Evolutionary conservation across 2,113 vertebrate species (phyloP).

Genomic region (Rhipidura dahli): DNA sequence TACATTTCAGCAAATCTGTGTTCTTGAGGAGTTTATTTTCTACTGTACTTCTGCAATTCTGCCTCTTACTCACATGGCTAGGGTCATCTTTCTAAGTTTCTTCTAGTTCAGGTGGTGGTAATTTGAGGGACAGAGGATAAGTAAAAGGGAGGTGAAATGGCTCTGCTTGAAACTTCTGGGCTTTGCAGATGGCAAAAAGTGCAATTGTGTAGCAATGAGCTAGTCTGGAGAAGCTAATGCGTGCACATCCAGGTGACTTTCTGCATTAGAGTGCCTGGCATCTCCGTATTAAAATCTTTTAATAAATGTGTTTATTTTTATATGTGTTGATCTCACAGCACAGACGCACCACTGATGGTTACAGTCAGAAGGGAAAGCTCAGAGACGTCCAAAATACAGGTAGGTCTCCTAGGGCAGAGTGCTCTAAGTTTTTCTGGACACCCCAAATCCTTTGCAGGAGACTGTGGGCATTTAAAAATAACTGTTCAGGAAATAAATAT

Average conservation of each 20-base stretch:
- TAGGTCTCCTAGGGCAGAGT: background rate
- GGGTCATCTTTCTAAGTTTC: background rate
- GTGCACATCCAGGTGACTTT: background rate
- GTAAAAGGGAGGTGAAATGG: background rate
- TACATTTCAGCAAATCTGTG: background rate
- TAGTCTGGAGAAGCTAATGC: background rate
- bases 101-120: background rate
- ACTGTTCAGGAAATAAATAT: background rate
- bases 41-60: background rate
- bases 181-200: background rate
- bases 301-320: background rate
- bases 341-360: background rate
- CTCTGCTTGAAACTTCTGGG: background rate
- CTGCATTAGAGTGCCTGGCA: background rate
- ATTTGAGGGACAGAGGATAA: background rate
- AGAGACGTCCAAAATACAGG: background rate
- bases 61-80: accelerated
- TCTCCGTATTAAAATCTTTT: background rate
- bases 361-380: background rate
- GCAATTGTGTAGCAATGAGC: background rate
- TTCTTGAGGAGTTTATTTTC: background rate
- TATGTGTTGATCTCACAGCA: background rate
- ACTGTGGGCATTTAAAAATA: background rate
- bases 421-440: background rate
- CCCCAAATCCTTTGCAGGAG: background rate